Percentiles rank a stretch among this genome's conserved stretches.
Conservation (phyloP, 2,113 vertebrate species). For the Varanus komodoensis region DNA sequence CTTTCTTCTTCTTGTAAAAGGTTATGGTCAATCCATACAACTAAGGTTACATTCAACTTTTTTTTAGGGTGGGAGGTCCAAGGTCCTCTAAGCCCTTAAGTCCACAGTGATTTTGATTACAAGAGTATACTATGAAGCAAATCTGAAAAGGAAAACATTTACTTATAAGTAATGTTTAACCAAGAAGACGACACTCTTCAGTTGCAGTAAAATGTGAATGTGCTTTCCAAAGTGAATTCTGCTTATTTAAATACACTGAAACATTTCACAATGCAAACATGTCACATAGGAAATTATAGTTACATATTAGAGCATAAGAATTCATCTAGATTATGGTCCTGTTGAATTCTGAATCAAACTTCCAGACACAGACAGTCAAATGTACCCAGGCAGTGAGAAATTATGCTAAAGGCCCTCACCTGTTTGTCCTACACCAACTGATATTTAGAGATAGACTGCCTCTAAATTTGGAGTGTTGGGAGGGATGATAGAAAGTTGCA, state of each 20-base stretch:
- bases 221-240: slow-evolving; percentile 39
- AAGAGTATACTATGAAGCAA: slow-evolving; percentile 12
- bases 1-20: not conserved
- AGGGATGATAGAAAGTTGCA: too few relatives aligned
- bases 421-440: not conserved
- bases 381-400: not conserved
- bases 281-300: not conserved
- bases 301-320: not conserved
- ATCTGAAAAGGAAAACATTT: slow-evolving; percentile 28
- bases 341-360: not conserved
- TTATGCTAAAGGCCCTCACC: not conserved
- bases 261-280: slow-evolving; percentile 3
- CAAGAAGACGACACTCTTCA: not conserved
- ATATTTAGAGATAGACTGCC: not conserved
- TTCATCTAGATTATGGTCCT: not conserved
- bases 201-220: slow-evolving; percentile 20
- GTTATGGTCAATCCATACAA: not conserved
- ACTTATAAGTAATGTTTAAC: slow-evolving; percentile 31
- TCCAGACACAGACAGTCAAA: not conserved
- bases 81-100: not conserved
- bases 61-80: not conserved
- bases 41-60: not conserved
- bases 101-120: not conserved
- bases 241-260: slow-evolving; percentile 26
- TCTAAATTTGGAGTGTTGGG: not conserved